Evolutionary conservation across 2,888 invertebrate species (phyloP).

Genomic region (Cephus spinipes): DNA sequence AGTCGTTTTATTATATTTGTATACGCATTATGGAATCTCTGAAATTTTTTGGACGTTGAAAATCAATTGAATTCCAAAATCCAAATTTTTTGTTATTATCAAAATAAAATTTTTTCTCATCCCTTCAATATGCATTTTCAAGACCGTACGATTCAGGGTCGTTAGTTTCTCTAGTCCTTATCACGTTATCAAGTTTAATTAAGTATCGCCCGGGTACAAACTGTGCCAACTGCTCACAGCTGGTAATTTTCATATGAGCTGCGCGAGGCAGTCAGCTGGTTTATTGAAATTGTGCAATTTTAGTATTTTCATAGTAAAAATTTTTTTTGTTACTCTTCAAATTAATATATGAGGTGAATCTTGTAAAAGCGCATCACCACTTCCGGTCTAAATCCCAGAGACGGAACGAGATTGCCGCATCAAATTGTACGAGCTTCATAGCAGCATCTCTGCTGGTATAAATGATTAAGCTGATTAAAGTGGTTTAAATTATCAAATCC

Average conservation of each 20-base stretch:
- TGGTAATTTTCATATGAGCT: background rate
- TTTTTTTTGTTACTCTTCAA: background rate
- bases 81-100: too few relatives aligned
- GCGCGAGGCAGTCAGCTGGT: too few relatives aligned
- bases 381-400: background rate
- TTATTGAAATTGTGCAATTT: too few relatives aligned
- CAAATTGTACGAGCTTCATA: background rate
- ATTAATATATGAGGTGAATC: background rate
- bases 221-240: background rate
- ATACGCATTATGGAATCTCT: too few relatives aligned
- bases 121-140: too few relatives aligned
- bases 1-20: too few relatives aligned
- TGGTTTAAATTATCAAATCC: background rate
- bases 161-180: background rate
- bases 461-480: background rate
- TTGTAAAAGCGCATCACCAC: background rate
- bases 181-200: background rate
- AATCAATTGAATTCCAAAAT: too few relatives aligned
- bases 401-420: background rate
- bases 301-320: background rate
- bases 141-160: background rate
- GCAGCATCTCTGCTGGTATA: background rate
- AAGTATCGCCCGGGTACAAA: background rate
- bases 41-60: too few relatives aligned
- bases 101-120: too few relatives aligned